Base-by-base conservation (phyloP, 2,888 invertebrate genomes). In the Megalurothrips usitatus region DNA sequence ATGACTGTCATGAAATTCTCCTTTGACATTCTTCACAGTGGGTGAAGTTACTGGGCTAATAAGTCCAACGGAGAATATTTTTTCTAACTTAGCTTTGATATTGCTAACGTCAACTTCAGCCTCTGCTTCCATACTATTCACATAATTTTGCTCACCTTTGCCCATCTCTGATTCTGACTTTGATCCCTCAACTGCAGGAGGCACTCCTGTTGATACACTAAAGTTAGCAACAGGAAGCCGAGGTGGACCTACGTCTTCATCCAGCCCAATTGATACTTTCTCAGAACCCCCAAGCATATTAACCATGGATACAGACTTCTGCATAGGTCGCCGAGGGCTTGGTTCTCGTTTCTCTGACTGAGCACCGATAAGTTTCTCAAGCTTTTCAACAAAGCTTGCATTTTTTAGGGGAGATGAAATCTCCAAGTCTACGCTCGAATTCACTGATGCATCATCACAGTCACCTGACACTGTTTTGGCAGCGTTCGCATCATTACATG, bases 281-380 rank as follows among this genome's bases (percentile, higher is more conserved):
- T 43, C 34, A 43, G 34, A 2, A 6, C 34, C 6, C 2, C 34
- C 6, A 6, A 4, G 34, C 58, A 58, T 58, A n/a, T n/a, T 23
- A 75, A 9, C 12, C 68, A 75, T 26, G 12, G 68, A 75, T 8
- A 0, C 10, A 26, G 68, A 11, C 68, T 26, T 75, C 12, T 1
- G 1, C 12, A 75, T 8, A 23, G 68, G 68, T 26, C 23, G 68
- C 1, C 10, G 68, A 26, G 68, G 9, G 6, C 0, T 11, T 6
- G 26, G 1, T 26, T 75, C 23, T 26, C n/a, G 12, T 12, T 75
- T 75, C 10, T 23, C 12, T 10, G 68, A 23, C 26, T 75, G 68
- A 75, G 68, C 68, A 75, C 68, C 68, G 10, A 75, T 75, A 12
- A 75, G 12, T 75, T 75, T 75, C 26, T 75, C 68, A 75, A 75